These are phyloP conservation scores for Harpagifer antarcticus DNA, from an alignment of 2,797 vertebrate species.

Conservation along the genomic window DNA sequence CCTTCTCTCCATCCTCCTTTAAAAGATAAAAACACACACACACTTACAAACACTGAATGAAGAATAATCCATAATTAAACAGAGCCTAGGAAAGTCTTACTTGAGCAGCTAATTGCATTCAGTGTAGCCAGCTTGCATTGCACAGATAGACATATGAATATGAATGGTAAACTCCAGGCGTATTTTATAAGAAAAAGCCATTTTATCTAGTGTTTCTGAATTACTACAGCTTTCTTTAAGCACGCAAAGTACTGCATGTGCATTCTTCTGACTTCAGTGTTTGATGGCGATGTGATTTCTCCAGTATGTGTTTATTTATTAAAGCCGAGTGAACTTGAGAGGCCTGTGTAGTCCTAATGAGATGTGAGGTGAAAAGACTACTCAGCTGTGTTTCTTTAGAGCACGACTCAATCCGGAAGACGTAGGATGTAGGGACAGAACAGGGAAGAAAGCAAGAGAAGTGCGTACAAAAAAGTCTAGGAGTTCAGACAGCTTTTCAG, in stretches of 20 bases:
- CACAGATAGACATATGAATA: conserved; percentile 16
- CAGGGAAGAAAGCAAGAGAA: conserved; percentile 20
- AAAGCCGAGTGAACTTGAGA: conserved; percentile 28
- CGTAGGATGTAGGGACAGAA: conserved; percentile 13
- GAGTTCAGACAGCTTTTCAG: conserved; percentile 31
- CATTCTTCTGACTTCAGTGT: neutral
- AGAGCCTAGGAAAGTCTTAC: conserved; percentile 44
- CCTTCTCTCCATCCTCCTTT: neutral
- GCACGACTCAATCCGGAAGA: conserved; percentile 13
- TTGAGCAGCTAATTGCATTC: conserved; percentile 38
- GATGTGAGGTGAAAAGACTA: conserved; percentile 37
- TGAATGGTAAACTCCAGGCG: neutral
- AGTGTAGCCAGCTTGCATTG: conserved; percentile 11
- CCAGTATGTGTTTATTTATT: conserved; percentile 30
- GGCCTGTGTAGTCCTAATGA: conserved; percentile 44
- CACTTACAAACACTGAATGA: conserved; percentile 9
- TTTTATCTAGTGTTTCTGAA: conserved; percentile 21
- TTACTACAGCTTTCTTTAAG: conserved; percentile 4
- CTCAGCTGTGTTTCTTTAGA: conserved; percentile 28
- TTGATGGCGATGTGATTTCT: conserved; percentile 7
- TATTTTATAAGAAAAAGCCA: conserved; percentile 2
- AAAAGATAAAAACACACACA: conserved; percentile 9
- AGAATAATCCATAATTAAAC: conserved; percentile 57
- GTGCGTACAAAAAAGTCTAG: conserved; percentile 9
- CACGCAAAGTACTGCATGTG: conserved; percentile 4